These are phyloP conservation scores for Myxocyprinus asiaticus DNA, from an alignment of 2,113 vertebrate species.

Conservation along the genomic window DNA sequence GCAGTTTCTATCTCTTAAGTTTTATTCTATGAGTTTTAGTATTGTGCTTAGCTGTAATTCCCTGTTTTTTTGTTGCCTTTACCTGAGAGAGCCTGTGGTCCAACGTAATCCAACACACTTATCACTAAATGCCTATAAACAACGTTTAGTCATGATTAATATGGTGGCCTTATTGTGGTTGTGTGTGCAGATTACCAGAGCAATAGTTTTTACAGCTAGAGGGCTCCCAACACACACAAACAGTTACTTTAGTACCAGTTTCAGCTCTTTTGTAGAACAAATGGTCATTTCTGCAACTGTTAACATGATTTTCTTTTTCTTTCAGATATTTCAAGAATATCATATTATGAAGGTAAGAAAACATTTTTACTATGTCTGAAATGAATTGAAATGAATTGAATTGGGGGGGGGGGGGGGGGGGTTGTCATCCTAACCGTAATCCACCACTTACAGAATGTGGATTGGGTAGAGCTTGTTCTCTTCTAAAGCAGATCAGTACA, in stretches of 20 bases:
- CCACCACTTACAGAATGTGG: constrained; percentile 14
- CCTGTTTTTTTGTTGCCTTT: too few relatives aligned
- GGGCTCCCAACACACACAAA: constrained; percentile 39
- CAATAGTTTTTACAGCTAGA: constrained; percentile 39
- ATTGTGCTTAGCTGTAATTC: too few relatives aligned
- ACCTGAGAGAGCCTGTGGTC: too few relatives aligned
- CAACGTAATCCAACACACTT: background rate
- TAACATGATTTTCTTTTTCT: constrained; percentile 38
- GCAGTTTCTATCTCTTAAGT: too few relatives aligned
- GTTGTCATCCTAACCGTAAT: constrained; percentile 26
- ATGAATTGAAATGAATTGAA: background rate
- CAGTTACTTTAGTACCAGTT: constrained; percentile 18
- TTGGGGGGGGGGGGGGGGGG: too few relatives aligned
- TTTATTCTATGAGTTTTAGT: too few relatives aligned
- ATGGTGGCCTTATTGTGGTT: background rate
- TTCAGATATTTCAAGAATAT: constrained; percentile 86
- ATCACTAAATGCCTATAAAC: background rate
- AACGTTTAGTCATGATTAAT: background rate
- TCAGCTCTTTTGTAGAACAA: background rate
- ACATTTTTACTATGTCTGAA: constrained; percentile 5
- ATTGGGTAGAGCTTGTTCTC: constrained; percentile 15
- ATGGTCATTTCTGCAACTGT: constrained; percentile 16
- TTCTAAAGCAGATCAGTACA: constrained; percentile 26
- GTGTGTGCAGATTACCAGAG: background rate
- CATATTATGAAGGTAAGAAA: constrained; percentile 82